Percentiles rank a stretch among this genome's conserved stretches.
These are phyloP conservation scores for Neomicropteryx cornuta DNA, from an alignment of 1,140 invertebrate genomes.

Conservation along the genomic window DNA sequence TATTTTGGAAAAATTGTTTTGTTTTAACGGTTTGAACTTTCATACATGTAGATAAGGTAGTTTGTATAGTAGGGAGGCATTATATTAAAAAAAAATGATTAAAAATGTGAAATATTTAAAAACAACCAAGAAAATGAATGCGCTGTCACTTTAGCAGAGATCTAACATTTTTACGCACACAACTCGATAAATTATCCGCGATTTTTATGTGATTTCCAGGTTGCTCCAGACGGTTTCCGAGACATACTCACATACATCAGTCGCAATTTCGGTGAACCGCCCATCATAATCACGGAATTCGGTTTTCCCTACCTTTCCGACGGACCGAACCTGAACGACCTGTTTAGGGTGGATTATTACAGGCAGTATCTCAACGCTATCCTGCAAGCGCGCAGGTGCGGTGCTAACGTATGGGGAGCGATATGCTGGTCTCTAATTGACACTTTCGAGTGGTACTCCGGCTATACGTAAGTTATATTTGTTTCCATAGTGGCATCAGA, in stretches of 20 bases:
- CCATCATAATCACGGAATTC: conserved; percentile 53
- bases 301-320: conserved; percentile 48
- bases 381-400: conserved; percentile 16
- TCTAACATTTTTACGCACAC: no score
- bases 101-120: no score
- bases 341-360: conserved; percentile 26
- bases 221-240: conserved; percentile 20
- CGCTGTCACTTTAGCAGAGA: no score
- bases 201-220: no score
- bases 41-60: no score
- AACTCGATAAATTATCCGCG: no score
- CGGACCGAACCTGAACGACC: conserved; percentile 36
- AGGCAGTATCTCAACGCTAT: conserved; percentile 16
- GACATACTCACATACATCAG: conserved; percentile 42
- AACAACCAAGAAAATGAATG: no score
- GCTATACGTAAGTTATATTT: conserved; percentile 20
- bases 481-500: no score
- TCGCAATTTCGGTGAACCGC: conserved; percentile 41
- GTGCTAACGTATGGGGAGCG: conserved; percentile 30
- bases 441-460: conserved; percentile 45
- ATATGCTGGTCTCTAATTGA: conserved; percentile 48
- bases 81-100: no score
- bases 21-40: no score
- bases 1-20: no score
- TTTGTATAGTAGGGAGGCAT: no score